Percentiles rank a stretch among this genome's conserved stretches.
Evolutionary conservation across 2,888 invertebrate species (phyloP).

Genomic region (Clivina fossor): DNA sequence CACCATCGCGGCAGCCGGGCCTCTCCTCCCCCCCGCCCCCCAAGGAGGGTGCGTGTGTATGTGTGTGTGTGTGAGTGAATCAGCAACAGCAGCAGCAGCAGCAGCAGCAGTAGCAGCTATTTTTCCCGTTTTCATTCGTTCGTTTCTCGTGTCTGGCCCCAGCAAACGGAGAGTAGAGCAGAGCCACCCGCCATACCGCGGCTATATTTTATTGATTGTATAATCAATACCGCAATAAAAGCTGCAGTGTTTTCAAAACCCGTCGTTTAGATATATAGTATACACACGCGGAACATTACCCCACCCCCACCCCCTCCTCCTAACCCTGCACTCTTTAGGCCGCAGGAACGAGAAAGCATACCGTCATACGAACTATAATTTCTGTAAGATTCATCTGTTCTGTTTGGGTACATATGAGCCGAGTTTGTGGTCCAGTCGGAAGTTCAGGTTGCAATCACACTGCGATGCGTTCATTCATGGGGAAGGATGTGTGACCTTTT

Average conservation of each 20-base stretch:
- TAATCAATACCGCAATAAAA: slow-evolving; percentile 59
- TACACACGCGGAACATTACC: neutral
- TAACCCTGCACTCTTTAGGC: neutral
- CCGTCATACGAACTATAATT: neutral
- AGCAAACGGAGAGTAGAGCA: too few species aligned
- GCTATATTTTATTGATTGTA: slow-evolving; percentile 58
- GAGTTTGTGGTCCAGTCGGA: too few species aligned
- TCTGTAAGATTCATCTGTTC: too few species aligned
- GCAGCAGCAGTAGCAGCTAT: slow-evolving; percentile 49
- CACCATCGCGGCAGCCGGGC: slow-evolving; percentile 31
- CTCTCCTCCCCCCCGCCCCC: too few species aligned
- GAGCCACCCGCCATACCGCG: slow-evolving; percentile 36
- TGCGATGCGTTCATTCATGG: too few species aligned
- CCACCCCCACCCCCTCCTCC: neutral
- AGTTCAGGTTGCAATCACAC: too few species aligned
- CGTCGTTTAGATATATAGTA: neutral
- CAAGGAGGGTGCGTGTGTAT: slow-evolving; percentile 45
- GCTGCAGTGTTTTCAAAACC: slow-evolving; percentile 57
- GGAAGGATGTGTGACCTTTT: too few species aligned
- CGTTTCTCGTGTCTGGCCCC: too few species aligned
- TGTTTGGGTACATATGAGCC: too few species aligned
- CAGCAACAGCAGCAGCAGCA: slow-evolving; percentile 1
- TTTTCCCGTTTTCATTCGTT: slow-evolving; percentile 52
- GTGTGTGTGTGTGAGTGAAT: too few species aligned
- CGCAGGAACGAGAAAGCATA: neutral